phyloP scores from a whole-genome alignment of 1,140 invertebrate species.

The Arctopsyche grandis region DNA sequence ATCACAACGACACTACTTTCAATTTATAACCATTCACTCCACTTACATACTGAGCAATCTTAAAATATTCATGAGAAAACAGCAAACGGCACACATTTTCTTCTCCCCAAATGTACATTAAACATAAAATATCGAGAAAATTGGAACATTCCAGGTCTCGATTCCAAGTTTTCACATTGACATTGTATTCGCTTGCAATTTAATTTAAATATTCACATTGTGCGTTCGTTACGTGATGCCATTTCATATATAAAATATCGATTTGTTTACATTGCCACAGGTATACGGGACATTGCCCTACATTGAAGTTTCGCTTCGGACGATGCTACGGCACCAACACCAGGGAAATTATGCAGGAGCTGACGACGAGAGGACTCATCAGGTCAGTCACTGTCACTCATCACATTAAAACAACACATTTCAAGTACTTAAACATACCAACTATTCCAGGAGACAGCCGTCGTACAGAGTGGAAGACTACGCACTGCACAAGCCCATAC shows the following conservation, averaged over 20 bases:
- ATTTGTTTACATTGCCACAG: constrained; percentile 60
- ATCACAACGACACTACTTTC: too few species aligned
- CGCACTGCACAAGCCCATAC: constrained; percentile 41
- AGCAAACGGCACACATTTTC: too few species aligned
- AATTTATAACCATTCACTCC: too few species aligned
- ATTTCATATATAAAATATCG: constrained; percentile 38
- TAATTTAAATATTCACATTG: too few species aligned
- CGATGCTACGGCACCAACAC: constrained; percentile 77
- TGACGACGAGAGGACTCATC: constrained; percentile 62
- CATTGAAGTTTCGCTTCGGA: constrained; percentile 75
- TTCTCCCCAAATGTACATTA: too few species aligned
- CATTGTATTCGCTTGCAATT: too few species aligned
- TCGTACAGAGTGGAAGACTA: constrained; percentile 57
- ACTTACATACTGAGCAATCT: too few species aligned
- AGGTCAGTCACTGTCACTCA: constrained; percentile 57
- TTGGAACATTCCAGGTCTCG: too few species aligned
- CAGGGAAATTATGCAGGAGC: constrained; percentile 73
- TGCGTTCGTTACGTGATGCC: neutral
- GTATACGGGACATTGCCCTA: constrained; percentile 80
- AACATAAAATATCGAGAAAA: too few species aligned
- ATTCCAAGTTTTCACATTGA: too few species aligned
- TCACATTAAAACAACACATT: constrained; percentile 14
- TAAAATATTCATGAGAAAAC: too few species aligned
- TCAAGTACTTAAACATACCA: neutral
- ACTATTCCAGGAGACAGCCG: constrained; percentile 55